Base-by-base conservation (phyloP, 2,797 vertebrate genomes). In the Scomberomorus guttatus region DNA sequence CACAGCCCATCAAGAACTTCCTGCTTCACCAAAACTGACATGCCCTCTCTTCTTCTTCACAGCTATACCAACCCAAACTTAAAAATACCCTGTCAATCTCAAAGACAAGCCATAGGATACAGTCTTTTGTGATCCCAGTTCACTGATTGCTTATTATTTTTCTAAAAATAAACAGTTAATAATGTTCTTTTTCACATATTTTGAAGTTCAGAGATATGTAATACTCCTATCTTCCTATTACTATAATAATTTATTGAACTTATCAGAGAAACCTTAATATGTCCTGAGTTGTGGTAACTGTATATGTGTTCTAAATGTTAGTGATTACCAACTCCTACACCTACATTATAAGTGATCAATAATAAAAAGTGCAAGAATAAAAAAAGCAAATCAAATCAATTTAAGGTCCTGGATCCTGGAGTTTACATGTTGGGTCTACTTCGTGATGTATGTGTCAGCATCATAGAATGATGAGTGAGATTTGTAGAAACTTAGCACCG, bases 1-100 rank as follows among this genome's bases (percentile, higher is more conserved):
- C 98, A 2, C 94, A 96, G 48, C 92, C 96, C 51, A 86, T 99
- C 80, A 96, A 96, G 84, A 94, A 90, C 66, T 98, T 97, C 90
- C 93, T 99, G 79, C 95, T 97, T 61, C 95, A 98, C 5, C 90
- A 95, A 76, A 94, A 92, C 88, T 92, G 90, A 92, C 58, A 18
- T 17, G 46, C 46, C 65, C 82, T 25, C 57, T 25, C 14, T 0
- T 69, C 58, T 24, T 58, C 44, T 7, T 22, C 62, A 60, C 34
- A 74, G 55, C 52, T 80, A 42, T 10, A 69, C 54, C 42, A 17
- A 37, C 42, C n/a, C 29, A 5, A 62, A 48, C 63, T 58, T 64
- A 25, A 54, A 59, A 24, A 68, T 52, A 9, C 17, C 60, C 44
- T 51, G 9, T 51, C 50, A 52, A 17, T 65, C 68, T 55, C 77